Evolutionary conservation across 1,140 invertebrate species (phyloP), one percentile per base, ranked within the genome.

Genomic region (Drosophila sucinea): DNA sequence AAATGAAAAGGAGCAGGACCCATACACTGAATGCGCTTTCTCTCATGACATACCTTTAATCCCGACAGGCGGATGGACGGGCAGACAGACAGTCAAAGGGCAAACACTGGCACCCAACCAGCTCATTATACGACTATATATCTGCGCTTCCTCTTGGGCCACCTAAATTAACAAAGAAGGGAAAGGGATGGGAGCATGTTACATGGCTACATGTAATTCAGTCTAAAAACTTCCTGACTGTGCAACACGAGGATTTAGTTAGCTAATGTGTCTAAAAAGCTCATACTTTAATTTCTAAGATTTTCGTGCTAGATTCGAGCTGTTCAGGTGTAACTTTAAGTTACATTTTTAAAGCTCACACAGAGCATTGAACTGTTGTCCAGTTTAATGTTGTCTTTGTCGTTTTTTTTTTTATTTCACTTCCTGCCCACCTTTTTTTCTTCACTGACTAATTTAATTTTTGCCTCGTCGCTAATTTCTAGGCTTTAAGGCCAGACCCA

Each of bases 391-490:
- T 47, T 17, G 17, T 17, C 17, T 17, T 17, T 17, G 17, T 17
- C 17, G n/a, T n/a, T n/a, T 40, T 69, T 70, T 69, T 75, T 86
- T 85, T 85, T 67, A 66, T 66, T 51, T 70, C 55, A 56, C 63
- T 65, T 38, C 55, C 33, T 51, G 55, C 5, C 38, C 25, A 61
- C n/a, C n/a, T 17, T 17, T 67, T 54, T 62, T 54, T 25, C 54
- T 6, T 41, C 60, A 40, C 30, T 66, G 64, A 44, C 70, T 83
- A 87, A 83, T 82, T 86, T 77, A 71, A 87, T 86, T 79, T 79
- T 58, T 69, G 62, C 35, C 30, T 54, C 69, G 72, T 75, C 83
- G 72, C 83, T 79, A 86, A 86, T 86, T 86, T 86, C 71, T 82
- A 17, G 57, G 70, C 78, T 76, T 84, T 80, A 77, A 75, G 70